Conservation (phyloP, 1,140 invertebrate species). For the Ruditapes philippinarum region DNA sequence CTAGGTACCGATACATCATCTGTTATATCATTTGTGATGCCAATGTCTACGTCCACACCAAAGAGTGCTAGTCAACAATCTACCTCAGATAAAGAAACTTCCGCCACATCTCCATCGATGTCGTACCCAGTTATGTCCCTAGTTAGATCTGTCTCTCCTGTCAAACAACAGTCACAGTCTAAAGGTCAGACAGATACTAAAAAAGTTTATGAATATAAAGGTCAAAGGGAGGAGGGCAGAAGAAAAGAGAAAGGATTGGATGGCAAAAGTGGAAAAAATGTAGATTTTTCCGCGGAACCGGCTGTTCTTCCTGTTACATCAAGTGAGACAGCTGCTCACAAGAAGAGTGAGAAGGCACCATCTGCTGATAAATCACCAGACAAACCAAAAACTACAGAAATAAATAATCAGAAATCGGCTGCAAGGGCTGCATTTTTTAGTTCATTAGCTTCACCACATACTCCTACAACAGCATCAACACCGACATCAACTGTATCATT, state of each 20-base stretch:
- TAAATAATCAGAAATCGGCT: constrained; percentile 68
- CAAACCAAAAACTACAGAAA: constrained; percentile 19
- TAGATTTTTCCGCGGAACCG: constrained; percentile 48
- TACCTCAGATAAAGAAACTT: constrained; percentile 50
- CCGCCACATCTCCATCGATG: constrained; percentile 44
- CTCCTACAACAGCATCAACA: constrained; percentile 64
- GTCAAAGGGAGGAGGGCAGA: background rate
- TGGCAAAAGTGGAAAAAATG: constrained; percentile 32
- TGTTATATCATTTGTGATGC: constrained; percentile 63
- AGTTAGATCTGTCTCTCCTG: constrained; percentile 48
- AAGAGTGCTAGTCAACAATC: constrained; percentile 60
- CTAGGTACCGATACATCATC: constrained; percentile 21
- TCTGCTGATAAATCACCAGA: background rate
- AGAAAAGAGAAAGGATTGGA: background rate
- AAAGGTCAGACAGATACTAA: background rate
- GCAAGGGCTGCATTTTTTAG: constrained; percentile 76
- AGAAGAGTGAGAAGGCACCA: background rate
- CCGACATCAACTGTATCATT: constrained; percentile 37
- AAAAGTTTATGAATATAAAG: constrained; percentile 36
- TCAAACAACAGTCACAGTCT: background rate
- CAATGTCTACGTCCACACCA: constrained; percentile 66
- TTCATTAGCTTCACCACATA: constrained; percentile 70
- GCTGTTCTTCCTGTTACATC: constrained; percentile 46
- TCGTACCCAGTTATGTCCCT: constrained; percentile 61
- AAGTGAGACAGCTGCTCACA: constrained; percentile 38